phyloP scores from a whole-genome alignment of 1,140 invertebrate species.

The Maniola jurtina region DNA sequence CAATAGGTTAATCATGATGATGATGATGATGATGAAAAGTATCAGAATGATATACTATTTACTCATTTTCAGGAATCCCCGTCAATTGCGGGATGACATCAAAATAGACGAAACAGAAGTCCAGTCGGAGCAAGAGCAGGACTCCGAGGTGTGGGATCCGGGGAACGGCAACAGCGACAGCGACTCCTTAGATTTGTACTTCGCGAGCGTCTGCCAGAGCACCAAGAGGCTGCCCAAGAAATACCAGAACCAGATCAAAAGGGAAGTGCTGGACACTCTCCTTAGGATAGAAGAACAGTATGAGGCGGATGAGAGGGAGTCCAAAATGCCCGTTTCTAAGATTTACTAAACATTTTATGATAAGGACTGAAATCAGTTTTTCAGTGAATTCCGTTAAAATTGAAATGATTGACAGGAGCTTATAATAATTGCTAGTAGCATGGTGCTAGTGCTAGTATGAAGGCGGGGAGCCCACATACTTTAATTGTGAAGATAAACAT shows the following conservation, averaged over 20 bases:
- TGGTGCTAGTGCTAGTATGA: no score
- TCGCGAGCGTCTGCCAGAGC: conserved; percentile 69
- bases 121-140: conserved; percentile 45
- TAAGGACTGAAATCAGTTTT: no score
- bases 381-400: no score
- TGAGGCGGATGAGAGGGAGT: conserved; percentile 38
- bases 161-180: conserved; percentile 34
- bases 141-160: conserved; percentile 46
- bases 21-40: no score
- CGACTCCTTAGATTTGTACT: conserved; percentile 65
- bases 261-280: conserved; percentile 56
- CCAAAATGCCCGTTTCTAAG: conserved; percentile 29
- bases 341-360: no score
- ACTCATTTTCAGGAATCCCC: conserved; percentile 39
- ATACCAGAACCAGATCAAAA: conserved; percentile 53
- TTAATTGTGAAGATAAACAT: no score
- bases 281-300: conserved; percentile 59
- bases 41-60: background rate
- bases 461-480: no score
- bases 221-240: conserved; percentile 53
- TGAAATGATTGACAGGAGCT: no score
- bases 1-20: no score
- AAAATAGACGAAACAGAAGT: conserved; percentile 55
- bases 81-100: conserved; percentile 41
- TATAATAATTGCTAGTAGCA: no score